A percentile compares a stretch with the other conserved stretches of the same genome.
These are phyloP conservation scores for Willowsia nigromaculata DNA, from an alignment of 2,888 invertebrate species.

Conservation along the genomic window DNA sequence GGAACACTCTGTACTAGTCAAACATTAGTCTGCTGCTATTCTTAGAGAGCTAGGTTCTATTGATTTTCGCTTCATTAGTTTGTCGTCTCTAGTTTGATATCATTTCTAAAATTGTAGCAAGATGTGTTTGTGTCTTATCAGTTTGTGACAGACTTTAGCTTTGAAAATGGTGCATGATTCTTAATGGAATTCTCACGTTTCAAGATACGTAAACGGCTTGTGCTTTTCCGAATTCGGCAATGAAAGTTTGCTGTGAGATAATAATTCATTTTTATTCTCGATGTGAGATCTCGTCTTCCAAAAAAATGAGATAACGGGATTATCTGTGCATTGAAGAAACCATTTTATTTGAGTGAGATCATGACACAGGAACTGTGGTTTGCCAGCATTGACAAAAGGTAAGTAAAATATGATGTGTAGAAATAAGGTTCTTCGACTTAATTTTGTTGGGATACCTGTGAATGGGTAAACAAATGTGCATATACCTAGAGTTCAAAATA, in stretches of 20 bases:
- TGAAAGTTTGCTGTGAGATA: background rate
- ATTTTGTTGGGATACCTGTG: no score
- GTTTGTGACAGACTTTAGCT: background rate
- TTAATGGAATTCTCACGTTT: background rate
- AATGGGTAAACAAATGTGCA: no score
- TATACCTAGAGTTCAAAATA: no score
- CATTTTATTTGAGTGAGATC: slow-evolving; percentile 38
- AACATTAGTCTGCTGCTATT: background rate
- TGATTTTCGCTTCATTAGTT: background rate
- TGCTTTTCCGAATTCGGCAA: background rate
- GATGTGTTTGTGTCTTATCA: background rate
- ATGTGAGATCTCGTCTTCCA: slow-evolving; percentile 41
- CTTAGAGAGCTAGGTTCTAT: background rate
- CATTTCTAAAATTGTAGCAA: background rate
- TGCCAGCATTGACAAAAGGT: slow-evolving; percentile 78
- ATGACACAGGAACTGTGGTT: slow-evolving; percentile 78
- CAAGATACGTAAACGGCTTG: background rate
- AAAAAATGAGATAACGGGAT: slow-evolving; percentile 32
- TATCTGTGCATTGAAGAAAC: background rate
- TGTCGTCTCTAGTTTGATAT: background rate
- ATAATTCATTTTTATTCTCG: background rate
- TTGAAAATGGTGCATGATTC: background rate
- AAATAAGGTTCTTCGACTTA: no score
- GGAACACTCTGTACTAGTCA: background rate
- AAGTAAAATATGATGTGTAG: background rate